These are phyloP conservation scores for Myiozetetes cayanensis DNA, from an alignment of 2,113 vertebrate genomes.

Conservation along the genomic window DNA sequence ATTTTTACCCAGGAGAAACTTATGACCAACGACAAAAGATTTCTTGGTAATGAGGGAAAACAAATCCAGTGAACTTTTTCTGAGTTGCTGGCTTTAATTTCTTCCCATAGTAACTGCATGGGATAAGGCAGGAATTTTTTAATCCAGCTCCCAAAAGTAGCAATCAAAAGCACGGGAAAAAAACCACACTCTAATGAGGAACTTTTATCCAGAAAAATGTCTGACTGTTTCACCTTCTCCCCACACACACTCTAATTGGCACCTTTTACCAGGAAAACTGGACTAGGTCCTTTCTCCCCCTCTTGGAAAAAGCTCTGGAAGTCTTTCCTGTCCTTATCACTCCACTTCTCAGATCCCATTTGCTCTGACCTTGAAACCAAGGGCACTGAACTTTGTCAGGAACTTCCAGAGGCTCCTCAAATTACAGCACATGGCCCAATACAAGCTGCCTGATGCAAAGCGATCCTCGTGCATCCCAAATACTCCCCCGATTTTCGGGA, in stretches of 20 bases:
- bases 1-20: not conserved
- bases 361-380: not conserved
- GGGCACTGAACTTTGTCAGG: not conserved
- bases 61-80: not conserved
- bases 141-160: not conserved
- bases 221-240: not conserved
- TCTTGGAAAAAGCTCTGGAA: not conserved
- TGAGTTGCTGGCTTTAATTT: not conserved
- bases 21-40: not conserved
- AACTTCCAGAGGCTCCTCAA: not conserved
- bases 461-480: not conserved
- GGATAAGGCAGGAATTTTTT: not conserved
- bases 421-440: not conserved
- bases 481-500: accelerated
- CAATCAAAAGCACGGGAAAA: not conserved
- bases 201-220: not conserved
- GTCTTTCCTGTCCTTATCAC: not conserved
- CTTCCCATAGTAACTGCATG: not conserved
- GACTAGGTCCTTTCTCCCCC: not conserved
- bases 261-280: not conserved
- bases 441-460: not conserved
- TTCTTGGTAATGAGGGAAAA: not conserved
- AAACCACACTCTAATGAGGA: not conserved
- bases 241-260: not conserved
- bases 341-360: not conserved